phyloP scores from a whole-genome alignment of 2,113 vertebrate genomes.

The Syngnathoides biaculeatus region DNA sequence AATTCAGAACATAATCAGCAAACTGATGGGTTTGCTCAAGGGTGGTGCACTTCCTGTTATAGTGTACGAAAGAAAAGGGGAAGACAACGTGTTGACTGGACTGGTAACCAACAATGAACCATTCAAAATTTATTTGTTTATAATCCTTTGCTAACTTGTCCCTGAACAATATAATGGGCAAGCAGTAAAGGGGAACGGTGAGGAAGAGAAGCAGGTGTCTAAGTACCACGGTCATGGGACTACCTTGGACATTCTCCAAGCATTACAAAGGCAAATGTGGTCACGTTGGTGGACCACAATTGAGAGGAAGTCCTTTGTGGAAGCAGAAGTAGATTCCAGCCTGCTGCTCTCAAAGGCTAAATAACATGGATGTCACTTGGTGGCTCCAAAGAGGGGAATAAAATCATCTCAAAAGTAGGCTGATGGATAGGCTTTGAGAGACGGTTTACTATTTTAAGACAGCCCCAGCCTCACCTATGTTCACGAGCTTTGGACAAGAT shows the following conservation, averaged over 20 bases:
- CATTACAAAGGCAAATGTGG: not conserved
- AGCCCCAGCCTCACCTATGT: not conserved
- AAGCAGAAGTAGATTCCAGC: not conserved
- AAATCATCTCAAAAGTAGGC: not conserved
- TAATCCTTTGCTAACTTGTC: slow-evolving; percentile 10
- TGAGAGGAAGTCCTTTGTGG: not conserved
- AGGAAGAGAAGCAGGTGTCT: not conserved
- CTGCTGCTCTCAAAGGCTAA: not conserved
- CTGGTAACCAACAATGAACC: slow-evolving; percentile 34
- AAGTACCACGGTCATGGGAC: not conserved
- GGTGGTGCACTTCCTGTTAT: slow-evolving; percentile 48
- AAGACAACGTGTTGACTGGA: slow-evolving; percentile 9
- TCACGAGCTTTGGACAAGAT: not conserved
- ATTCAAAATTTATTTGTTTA: slow-evolving; percentile 4
- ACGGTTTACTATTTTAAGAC: not conserved
- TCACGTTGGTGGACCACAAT: not conserved
- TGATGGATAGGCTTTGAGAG: not conserved
- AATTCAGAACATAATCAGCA: slow-evolving; percentile 8
- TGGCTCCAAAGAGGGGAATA: not conserved
- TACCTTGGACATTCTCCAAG: not conserved
- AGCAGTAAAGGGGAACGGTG: not conserved
- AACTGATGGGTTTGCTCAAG: not conserved
- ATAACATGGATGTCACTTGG: not conserved
- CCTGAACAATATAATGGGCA: not conserved
- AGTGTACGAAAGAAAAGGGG: slow-evolving; percentile 32